These are phyloP conservation scores for Agraylea sexmaculata DNA, from an alignment of 1,140 invertebrate species.

Conservation along the genomic window DNA sequence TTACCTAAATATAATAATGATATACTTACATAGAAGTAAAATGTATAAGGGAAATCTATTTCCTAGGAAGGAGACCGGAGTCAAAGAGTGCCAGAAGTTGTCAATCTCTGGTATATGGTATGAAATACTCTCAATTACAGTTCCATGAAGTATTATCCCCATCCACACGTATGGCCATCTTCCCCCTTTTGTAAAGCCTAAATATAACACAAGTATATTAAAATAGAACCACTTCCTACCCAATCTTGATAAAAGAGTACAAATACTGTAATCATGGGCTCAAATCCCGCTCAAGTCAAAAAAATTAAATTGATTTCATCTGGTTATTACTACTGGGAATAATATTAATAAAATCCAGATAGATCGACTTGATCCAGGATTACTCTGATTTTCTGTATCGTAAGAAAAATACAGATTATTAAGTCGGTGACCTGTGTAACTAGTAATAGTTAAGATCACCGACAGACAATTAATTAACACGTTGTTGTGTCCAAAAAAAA, in stretches of 20 bases:
- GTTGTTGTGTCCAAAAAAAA: conserved; percentile 8
- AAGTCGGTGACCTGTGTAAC: no score
- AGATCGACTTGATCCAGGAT: no score
- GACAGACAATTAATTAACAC: neutral
- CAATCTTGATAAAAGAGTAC: conserved; percentile 2
- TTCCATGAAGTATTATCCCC: conserved; percentile 51
- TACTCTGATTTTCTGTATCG: neutral
- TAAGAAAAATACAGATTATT: conserved; percentile 2
- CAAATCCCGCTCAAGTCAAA: conserved; percentile 2
- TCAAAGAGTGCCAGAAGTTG: conserved; percentile 71
- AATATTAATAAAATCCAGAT: no score
- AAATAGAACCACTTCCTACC: neutral
- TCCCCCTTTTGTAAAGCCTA: conserved; percentile 46
- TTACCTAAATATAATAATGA: conserved; percentile 7
- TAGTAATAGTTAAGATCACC: no score
- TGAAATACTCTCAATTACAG: conserved; percentile 47
- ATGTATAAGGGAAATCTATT: conserved; percentile 58
- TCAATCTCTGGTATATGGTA: conserved; percentile 54
- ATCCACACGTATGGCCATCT: conserved; percentile 61
- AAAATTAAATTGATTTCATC: neutral
- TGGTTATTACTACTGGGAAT: no score
- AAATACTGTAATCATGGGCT: neutral
- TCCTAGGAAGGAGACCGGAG: conserved; percentile 56
- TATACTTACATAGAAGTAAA: conserved; percentile 54
- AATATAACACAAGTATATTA: conserved; percentile 7